Evolutionary conservation across 2,888 invertebrate species (phyloP).

Genomic region (Lasioglossum calceatum): DNA sequence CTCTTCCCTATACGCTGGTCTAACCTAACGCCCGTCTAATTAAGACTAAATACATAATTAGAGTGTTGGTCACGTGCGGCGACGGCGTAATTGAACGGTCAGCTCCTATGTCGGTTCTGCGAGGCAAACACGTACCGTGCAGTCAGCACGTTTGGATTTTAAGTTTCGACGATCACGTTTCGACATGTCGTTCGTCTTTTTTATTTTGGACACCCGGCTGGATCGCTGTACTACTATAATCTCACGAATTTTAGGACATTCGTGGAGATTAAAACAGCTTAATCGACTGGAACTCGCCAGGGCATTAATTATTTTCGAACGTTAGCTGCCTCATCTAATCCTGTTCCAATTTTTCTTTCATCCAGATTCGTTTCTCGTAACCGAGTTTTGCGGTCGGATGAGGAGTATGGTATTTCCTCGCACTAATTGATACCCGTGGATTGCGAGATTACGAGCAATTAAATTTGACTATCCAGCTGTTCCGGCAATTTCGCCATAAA

Average conservation of each 20-base stretch:
- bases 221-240: neutral
- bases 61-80: slow-evolving; percentile 81
- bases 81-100: slow-evolving; percentile 80
- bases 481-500: neutral
- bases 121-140: slow-evolving; percentile 77
- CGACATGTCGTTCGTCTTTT: neutral
- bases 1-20: slow-evolving; percentile 39
- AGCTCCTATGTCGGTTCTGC: slow-evolving; percentile 66
- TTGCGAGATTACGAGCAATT: neutral
- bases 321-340: neutral
- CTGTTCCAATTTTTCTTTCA: neutral
- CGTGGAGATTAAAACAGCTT: neutral
- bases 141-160: slow-evolving; percentile 77
- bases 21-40: slow-evolving; percentile 79
- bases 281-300: neutral
- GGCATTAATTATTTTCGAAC: neutral
- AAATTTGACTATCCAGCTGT: neutral
- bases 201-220: neutral
- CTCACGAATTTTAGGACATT: neutral
- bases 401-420: neutral
- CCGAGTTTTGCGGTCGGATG: neutral
- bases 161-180: slow-evolving; percentile 60
- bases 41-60: slow-evolving; percentile 83
- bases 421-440: neutral
- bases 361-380: neutral